Base-by-base conservation (phyloP, 2,888 invertebrate genomes). In the Scaptomyza tumidula region DNA sequence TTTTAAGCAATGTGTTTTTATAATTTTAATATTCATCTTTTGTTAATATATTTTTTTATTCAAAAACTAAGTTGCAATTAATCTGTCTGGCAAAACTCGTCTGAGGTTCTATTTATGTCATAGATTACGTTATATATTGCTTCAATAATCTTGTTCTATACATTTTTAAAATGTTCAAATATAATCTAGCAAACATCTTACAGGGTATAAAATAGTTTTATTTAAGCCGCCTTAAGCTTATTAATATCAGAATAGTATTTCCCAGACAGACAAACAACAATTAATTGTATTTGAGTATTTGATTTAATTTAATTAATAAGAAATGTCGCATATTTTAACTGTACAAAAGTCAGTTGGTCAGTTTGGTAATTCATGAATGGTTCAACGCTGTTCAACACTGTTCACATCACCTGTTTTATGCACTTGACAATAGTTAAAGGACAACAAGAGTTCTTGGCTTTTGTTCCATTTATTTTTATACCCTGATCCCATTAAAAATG, bases 371-470 rank as follows among this genome's bases (percentile, higher is more conserved):
- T 4, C n/a, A 33, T 48, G 33, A 54, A 10, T 31, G 5, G 35
- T 7, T 35, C n/a, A 39, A 39, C 37, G 43, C 43, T 48, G 29
- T 37, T 7, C 55, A 46, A 19, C 45, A 39, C 29, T 35, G 19
- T 59, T 53, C 27, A 37, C 35, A 37, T 55, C 43, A 53, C 31
- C 57, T 54, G 54, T 75, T 59, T 55, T 56, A 16, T 50, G 57
- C 29, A 35, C 50, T 53, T 60, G 41, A 50, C 45, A 67, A 64
- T 44, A n/a, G 46, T 16, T 19, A 55, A 61, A 61, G 61, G 55
- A 60, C 56, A 31, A 37, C 39, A n/a, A 49, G 39, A 35, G 52
- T 43, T 52, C 6, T 39, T 58, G 13, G 10, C 52, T 27, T 39
- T 41, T 46, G 45, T 55, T 50, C 35, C 46, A 24, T 11, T 19